phyloP scores from a whole-genome alignment of 2,113 vertebrate genomes.

The Coryphaenoides rupestris region DNA sequence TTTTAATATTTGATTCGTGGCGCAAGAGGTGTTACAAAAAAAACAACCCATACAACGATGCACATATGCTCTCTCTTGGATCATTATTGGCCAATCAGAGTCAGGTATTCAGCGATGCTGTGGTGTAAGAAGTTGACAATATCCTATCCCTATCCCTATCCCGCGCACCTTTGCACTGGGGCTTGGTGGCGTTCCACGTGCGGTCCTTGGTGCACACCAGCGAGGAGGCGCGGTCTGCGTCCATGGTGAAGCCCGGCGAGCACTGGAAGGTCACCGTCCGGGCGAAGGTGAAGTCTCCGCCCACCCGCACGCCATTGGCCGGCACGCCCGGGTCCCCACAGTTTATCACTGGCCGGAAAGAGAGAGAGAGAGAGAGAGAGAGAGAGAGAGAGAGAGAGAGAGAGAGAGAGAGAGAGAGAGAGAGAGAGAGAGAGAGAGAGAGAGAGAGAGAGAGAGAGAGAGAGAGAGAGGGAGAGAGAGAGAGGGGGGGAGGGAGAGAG shows the following conservation, averaged over 20 bases:
- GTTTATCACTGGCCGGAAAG: conserved; percentile 82
- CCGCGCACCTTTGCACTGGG: conserved; percentile 84
- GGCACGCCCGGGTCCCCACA: conserved; percentile 93
- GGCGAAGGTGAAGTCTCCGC: conserved; percentile 87
- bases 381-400: neutral
- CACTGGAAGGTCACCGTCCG: conserved; percentile 84
- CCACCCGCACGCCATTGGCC: conserved; percentile 86
- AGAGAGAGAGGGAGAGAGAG: neutral
- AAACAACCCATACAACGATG: too few species aligned
- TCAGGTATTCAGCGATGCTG: too few species aligned
- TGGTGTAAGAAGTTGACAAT: too few species aligned
- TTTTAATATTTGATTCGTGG: too few species aligned
- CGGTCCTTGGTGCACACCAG: conserved; percentile 93
- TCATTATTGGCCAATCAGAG: too few species aligned
- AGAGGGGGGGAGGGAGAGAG: neutral
- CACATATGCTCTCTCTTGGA: too few species aligned
- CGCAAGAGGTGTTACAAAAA: too few species aligned
- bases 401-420: neutral
- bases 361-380: neutral
- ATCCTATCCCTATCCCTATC: neutral
- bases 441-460: neutral
- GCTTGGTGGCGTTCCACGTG: conserved; percentile 93
- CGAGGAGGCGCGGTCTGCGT: conserved; percentile 82
- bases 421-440: too few species aligned
- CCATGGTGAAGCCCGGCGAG: conserved; percentile 88